Evolutionary conservation across 2,888 invertebrate genomes (phyloP).

Genomic region (Plebejus anna): DNA sequence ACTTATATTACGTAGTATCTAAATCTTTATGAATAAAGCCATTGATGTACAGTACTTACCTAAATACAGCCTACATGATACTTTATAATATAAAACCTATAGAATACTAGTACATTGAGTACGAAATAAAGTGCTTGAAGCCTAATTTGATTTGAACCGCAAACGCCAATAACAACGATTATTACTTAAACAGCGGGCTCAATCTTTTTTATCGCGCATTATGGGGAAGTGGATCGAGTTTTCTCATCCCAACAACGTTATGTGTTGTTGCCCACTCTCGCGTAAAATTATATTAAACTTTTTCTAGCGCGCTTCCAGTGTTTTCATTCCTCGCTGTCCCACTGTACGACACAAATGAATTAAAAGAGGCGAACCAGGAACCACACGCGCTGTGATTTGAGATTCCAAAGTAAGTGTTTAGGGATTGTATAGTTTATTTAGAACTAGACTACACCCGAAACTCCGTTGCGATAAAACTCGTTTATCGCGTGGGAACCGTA

Average conservation of each 20-base stretch:
- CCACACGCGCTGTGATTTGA: not conserved
- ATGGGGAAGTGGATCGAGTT: slow-evolving; percentile 66
- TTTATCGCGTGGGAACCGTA: no score
- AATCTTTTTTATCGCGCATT: slow-evolving; percentile 74
- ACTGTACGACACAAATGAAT: slow-evolving; percentile 30
- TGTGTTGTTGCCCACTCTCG: slow-evolving; percentile 58
- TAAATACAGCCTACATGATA: not conserved
- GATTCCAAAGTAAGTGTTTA: not conserved
- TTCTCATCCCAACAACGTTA: slow-evolving; percentile 56
- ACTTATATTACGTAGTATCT: no score
- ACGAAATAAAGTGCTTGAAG: not conserved
- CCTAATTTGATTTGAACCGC: not conserved
- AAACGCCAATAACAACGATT: slow-evolving; percentile 41
- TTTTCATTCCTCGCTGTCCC: slow-evolving; percentile 48
- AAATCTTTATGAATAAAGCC: no score
- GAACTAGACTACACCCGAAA: no score
- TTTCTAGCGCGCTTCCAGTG: slow-evolving; percentile 49
- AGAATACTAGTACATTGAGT: not conserved
- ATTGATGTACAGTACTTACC: no score
- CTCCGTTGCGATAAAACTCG: no score
- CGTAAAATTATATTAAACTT: slow-evolving; percentile 75
- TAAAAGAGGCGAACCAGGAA: slow-evolving; percentile 2
- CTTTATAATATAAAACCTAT: not conserved
- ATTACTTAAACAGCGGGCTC: slow-evolving; percentile 69
- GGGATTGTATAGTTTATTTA: not conserved